Conservation (phyloP, 2,113 vertebrate genomes). For the Anarhynchus alexandrinus region DNA sequence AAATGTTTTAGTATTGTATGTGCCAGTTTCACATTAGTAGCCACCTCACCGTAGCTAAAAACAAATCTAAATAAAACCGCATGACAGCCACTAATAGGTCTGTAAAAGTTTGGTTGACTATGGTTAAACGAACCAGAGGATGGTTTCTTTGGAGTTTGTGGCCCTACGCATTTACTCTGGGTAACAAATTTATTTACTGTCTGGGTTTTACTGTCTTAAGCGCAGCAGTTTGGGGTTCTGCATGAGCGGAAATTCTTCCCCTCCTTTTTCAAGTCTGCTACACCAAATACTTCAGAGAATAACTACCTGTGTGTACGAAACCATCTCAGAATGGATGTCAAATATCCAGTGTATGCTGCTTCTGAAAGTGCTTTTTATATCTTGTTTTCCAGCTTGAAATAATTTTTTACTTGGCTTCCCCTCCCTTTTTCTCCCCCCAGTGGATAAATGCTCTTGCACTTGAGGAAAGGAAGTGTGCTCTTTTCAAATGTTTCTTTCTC, state of each 20-base stretch:
- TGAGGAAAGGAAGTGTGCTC: neutral
- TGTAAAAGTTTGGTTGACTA: neutral
- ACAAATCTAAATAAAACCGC: neutral
- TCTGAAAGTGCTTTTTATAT: neutral
- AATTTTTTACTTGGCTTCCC: neutral
- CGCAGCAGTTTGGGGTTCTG: neutral
- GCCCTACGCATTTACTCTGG: neutral
- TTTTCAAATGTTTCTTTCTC: neutral
- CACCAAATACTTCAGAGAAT: neutral
- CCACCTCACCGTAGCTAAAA: neutral
- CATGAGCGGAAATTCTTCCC: neutral
- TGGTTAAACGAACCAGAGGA: neutral
- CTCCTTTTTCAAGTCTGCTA: neutral
- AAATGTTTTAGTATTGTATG: neutral
- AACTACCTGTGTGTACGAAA: neutral
- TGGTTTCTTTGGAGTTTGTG: neutral
- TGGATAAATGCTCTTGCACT: neutral
- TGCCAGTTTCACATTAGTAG: neutral
- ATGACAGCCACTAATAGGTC: neutral
- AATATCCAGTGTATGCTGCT: neutral
- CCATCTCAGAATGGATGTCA: neutral
- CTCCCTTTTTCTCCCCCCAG: rapidly evolving
- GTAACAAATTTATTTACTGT: neutral
- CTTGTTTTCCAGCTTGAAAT: neutral
- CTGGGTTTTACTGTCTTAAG: neutral